phyloP scores from a whole-genome alignment of 2,113 vertebrate species.

The Pontoporia blainvillei region DNA sequence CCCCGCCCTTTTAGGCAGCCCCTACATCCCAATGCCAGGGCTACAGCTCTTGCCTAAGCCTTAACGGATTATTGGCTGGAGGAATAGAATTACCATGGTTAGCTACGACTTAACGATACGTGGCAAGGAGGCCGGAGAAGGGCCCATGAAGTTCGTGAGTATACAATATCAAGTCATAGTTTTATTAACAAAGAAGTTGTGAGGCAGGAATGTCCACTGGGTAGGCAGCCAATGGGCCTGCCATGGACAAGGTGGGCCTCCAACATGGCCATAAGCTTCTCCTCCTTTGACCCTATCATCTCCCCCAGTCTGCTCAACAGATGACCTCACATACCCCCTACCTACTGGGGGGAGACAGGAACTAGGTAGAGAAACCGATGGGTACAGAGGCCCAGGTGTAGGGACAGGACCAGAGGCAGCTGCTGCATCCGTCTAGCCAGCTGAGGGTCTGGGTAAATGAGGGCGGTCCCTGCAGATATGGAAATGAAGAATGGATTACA shows the following conservation, averaged over 20 bases:
- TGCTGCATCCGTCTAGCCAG: background rate
- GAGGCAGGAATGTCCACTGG: background rate
- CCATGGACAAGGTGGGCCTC: background rate
- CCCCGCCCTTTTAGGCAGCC: background rate
- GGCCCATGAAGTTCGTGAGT: background rate
- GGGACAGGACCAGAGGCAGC: background rate
- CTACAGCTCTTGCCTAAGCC: background rate
- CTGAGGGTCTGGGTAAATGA: background rate
- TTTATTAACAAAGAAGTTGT: background rate
- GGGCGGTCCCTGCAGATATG: accelerated
- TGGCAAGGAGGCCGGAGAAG: background rate
- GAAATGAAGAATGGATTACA: background rate
- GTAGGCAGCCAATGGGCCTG: background rate
- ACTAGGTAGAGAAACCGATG: background rate
- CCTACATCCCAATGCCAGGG: background rate
- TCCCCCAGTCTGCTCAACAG: background rate
- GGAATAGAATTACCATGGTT: background rate
- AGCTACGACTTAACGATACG: background rate
- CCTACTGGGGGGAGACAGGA: background rate
- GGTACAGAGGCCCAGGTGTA: background rate
- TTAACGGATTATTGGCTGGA: background rate
- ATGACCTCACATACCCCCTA: background rate
- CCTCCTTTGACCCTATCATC: background rate
- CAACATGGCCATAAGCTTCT: background rate
- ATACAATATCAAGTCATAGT: background rate